phyloP scores from a whole-genome alignment of 2,888 invertebrate genomes.

The Rhopalosiphum nymphaeae region DNA sequence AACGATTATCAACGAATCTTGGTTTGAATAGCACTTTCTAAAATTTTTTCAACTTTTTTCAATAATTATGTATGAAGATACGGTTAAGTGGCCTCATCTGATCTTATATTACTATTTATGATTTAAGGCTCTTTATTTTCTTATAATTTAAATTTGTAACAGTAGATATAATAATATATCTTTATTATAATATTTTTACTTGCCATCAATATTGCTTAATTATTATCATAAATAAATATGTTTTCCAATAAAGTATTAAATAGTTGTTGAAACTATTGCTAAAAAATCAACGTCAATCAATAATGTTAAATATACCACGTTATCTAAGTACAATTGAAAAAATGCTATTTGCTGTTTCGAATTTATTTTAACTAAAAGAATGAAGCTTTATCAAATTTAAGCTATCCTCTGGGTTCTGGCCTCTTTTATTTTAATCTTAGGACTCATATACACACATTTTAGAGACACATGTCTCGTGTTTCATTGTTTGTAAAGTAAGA shows the following conservation, averaged over 20 bases:
- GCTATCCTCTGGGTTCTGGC: not conserved
- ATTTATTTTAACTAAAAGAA: not conserved
- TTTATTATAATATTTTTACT: not conserved
- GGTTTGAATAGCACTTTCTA: not conserved
- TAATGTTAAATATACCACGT: not conserved
- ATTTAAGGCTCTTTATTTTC: not conserved
- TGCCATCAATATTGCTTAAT: not conserved
- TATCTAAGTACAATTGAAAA: not conserved
- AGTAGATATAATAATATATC: not conserved
- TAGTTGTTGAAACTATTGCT: too few species aligned
- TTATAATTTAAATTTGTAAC: not conserved
- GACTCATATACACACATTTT: not conserved
- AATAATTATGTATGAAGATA: not conserved
- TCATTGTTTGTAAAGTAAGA: not conserved
- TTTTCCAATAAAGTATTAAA: too few species aligned
- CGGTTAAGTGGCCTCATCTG: not conserved
- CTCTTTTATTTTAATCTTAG: not conserved
- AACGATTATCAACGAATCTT: not conserved
- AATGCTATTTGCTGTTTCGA: not conserved
- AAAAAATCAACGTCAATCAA: too few species aligned
- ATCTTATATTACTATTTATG: not conserved
- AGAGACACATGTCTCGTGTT: not conserved
- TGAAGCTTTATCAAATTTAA: not conserved
- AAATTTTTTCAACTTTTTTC: not conserved
- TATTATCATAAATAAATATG: not conserved